These are phyloP conservation scores for Nothura maculosa DNA, from an alignment of 2,797 vertebrate species.

Conservation along the genomic window DNA sequence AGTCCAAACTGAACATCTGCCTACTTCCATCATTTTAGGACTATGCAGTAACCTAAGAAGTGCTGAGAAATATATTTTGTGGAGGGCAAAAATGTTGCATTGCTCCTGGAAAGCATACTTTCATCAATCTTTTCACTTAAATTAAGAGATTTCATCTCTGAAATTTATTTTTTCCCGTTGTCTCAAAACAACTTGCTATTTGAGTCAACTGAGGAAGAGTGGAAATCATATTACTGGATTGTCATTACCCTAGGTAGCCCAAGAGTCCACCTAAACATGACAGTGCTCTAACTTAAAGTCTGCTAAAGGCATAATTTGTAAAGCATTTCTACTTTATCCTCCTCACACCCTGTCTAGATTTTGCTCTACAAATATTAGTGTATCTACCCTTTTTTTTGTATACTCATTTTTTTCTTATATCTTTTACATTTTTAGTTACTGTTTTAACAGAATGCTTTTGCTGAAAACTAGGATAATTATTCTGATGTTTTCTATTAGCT, in stretches of 20 bases:
- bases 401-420: background rate
- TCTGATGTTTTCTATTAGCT: slow-evolving; percentile 23
- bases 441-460: background rate
- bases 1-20: background rate
- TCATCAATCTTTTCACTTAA: background rate
- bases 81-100: background rate
- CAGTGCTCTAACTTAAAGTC: background rate
- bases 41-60: background rate
- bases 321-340: background rate
- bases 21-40: background rate
- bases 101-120: background rate
- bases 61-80: background rate
- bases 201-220: background rate
- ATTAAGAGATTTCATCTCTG: background rate
- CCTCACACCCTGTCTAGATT: background rate
- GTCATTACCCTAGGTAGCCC: too few relatives aligned
- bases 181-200: background rate
- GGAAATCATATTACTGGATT: background rate
- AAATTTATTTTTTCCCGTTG: background rate
- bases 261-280: background rate
- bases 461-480: background rate
- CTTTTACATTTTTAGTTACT: background rate
- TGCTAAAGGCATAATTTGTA: background rate
- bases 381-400: background rate
- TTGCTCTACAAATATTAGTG: background rate